These are phyloP conservation scores for Ichneumoninae sp. DNA, from an alignment of 2,888 invertebrate genomes.

Conservation along the genomic window DNA sequence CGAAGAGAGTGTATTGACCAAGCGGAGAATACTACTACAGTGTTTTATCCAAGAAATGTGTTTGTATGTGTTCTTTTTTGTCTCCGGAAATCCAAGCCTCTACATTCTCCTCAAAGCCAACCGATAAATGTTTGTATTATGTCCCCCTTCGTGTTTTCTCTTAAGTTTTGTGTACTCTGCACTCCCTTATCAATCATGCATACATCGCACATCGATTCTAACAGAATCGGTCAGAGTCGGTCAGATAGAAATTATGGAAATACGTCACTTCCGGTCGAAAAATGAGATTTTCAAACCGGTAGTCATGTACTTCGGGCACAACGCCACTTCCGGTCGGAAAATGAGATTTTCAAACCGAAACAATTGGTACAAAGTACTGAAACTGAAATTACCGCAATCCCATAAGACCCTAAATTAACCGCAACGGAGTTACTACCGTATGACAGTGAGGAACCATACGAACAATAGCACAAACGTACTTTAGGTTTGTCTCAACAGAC, in stretches of 20 bases:
- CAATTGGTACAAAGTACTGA: too few species aligned
- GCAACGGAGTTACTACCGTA: too few species aligned
- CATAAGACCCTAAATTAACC: too few species aligned
- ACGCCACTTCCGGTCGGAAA: too few species aligned
- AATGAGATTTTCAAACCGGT: too few species aligned
- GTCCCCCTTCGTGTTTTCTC: neutral
- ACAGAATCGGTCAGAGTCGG: neutral
- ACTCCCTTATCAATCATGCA: constrained; percentile 12
- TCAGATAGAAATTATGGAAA: too few species aligned
- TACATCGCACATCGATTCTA: neutral
- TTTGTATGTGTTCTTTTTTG: constrained; percentile 8
- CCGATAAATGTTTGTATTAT: neutral
- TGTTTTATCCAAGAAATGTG: constrained; percentile 19
- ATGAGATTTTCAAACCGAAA: too few species aligned
- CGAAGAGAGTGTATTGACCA: constrained; percentile 21
- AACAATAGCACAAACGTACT: too few species aligned
- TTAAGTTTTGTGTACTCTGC: neutral
- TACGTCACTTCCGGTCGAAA: neutral
- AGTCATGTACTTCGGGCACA: too few species aligned
- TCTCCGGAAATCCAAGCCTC: neutral
- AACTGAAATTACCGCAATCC: too few species aligned
- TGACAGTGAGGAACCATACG: too few species aligned
- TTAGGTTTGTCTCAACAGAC: neutral
- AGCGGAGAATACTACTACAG: constrained; percentile 31
- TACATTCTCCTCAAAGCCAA: neutral